phyloP scores from a whole-genome alignment of 2,888 invertebrate genomes.

The Mimumesa dahlbomi region DNA sequence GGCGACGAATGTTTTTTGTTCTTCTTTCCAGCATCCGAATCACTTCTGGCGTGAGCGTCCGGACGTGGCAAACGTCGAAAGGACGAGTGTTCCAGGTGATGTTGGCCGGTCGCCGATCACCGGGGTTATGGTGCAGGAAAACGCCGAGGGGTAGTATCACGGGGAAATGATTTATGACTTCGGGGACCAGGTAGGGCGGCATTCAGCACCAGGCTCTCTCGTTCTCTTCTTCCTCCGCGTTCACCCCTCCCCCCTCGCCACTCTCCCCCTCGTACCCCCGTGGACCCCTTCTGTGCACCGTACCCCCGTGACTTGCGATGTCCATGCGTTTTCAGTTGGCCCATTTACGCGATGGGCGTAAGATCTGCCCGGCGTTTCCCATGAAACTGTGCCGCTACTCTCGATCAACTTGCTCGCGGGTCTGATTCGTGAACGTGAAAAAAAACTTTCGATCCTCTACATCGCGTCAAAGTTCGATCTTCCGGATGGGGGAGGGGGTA shows the following conservation, averaged over 20 bases:
- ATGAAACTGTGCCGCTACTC: background rate
- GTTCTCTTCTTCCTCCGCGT: constrained; percentile 60
- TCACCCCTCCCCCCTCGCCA: constrained; percentile 43
- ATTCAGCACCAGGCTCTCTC: constrained; percentile 64
- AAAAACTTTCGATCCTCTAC: too few species aligned
- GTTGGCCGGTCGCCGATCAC: constrained; percentile 73
- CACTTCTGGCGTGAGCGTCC: background rate
- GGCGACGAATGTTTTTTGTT: background rate
- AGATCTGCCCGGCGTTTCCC: constrained; percentile 36
- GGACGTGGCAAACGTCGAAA: background rate
- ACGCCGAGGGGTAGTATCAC: constrained; percentile 72
- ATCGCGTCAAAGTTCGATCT: too few species aligned
- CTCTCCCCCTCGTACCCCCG: constrained; percentile 9
- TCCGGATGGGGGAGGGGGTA: too few species aligned
- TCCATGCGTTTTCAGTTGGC: constrained; percentile 68
- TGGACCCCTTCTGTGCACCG: too few species aligned
- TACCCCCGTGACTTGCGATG: constrained; percentile 51
- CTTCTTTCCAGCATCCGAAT: background rate
- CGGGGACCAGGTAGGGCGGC: constrained; percentile 77
- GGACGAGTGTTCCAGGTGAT: constrained; percentile 73
- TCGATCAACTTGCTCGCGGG: too few species aligned
- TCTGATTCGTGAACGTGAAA: too few species aligned
- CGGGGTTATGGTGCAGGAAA: constrained; percentile 71
- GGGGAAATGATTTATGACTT: constrained; percentile 79
- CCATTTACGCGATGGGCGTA: constrained; percentile 57